Evolutionary conservation across 2,888 invertebrate species (phyloP).

Genomic region (Drosophila tripunctata): DNA sequence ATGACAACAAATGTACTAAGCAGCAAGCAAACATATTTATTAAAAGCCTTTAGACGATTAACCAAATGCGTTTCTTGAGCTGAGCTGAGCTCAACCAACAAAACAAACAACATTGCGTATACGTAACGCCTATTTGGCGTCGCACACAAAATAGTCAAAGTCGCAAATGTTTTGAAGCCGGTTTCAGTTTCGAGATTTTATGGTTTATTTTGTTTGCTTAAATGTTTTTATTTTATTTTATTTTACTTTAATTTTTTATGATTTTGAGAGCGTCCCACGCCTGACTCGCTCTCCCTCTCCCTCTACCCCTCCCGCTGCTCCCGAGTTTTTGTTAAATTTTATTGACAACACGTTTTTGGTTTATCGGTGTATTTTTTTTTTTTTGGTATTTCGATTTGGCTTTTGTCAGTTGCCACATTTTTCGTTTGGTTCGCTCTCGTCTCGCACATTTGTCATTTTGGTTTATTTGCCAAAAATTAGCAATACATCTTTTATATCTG

Average conservation of each 20-base stretch:
- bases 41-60: constrained; percentile 71
- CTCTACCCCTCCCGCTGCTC: not conserved
- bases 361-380: not conserved
- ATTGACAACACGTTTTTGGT: constrained; percentile 58
- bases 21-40: constrained; percentile 62
- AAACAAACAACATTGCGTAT: constrained; percentile 52
- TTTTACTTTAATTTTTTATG: constrained; percentile 16
- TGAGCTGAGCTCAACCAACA: too few species aligned
- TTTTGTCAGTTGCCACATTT: constrained; percentile 32
- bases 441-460: constrained; percentile 54
- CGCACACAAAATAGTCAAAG: constrained; percentile 6
- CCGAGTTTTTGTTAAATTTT: constrained; percentile 11
- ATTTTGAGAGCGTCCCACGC: constrained; percentile 57
- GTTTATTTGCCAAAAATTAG: constrained; percentile 62
- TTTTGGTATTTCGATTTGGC: constrained; percentile 42
- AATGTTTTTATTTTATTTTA: constrained; percentile 34
- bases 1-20: constrained; percentile 57
- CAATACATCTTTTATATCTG: constrained; percentile 40
- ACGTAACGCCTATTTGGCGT: constrained; percentile 40
- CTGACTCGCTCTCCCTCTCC: constrained; percentile 14
- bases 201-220: constrained; percentile 26
- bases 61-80: constrained; percentile 59
- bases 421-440: not conserved
- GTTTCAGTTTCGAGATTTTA: constrained; percentile 34
- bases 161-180: constrained; percentile 40